phyloP scores from a whole-genome alignment of 2,113 vertebrate species.

The Catharus fuscescens region DNA sequence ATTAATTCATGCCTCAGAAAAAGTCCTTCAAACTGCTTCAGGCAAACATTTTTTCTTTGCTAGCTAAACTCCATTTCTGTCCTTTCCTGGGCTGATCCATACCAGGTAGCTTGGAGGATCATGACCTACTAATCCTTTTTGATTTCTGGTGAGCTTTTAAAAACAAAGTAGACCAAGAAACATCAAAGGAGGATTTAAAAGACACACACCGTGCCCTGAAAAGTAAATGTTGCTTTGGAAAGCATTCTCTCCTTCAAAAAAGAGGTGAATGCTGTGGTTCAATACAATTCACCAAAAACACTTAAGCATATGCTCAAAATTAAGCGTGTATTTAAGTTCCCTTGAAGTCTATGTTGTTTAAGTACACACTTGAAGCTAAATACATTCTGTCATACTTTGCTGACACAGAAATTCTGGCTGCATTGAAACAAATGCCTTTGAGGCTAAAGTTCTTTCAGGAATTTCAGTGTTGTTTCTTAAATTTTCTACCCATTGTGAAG shows the following conservation, averaged over 20 bases:
- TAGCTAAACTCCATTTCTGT: constrained; percentile 17
- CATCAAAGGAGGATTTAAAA: constrained; percentile 64
- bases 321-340: constrained; percentile 48
- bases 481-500: not conserved
- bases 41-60: constrained; percentile 47
- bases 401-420: constrained; percentile 40
- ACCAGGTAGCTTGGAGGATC: constrained; percentile 65
- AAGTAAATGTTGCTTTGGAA: constrained; percentile 60
- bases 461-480: constrained; percentile 16
- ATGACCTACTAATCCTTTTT: constrained; percentile 67
- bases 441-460: constrained; percentile 19
- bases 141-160: constrained; percentile 64
- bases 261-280: constrained; percentile 1
- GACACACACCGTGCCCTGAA: constrained; percentile 13
- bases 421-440: constrained; percentile 46
- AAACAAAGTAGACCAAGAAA: constrained; percentile 58
- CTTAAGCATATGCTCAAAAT: constrained; percentile 63
- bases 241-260: constrained; percentile 34
- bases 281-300: constrained; percentile 27
- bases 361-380: constrained; percentile 49
- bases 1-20: not conserved
- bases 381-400: constrained; percentile 37
- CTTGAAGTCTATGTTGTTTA: constrained; percentile 44
- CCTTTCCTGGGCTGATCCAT: constrained; percentile 55
- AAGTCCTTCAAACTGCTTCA: not conserved